Percentiles rank a stretch among this genome's conserved stretches.
phyloP scores from a whole-genome alignment of 2,797 vertebrate species.

The Nyctibius grandis region DNA sequence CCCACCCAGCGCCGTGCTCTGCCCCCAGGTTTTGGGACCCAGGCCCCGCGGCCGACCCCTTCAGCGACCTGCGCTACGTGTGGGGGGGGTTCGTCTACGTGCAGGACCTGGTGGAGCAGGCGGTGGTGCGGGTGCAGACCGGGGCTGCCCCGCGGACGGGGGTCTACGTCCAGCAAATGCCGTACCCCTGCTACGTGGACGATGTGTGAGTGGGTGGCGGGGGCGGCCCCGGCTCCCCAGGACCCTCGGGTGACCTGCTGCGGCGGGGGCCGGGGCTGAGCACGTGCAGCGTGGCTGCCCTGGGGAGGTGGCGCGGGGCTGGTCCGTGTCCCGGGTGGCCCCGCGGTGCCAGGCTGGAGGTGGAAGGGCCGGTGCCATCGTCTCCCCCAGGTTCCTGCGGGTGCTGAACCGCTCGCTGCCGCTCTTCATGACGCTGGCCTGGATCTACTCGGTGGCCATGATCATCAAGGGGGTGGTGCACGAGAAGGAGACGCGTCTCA shows the following conservation, averaged over 20 bases:
- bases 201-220: constrained; percentile 78
- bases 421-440: constrained; percentile 90
- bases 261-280: not conserved
- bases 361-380: not conserved
- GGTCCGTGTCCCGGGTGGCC: fast-evolving
- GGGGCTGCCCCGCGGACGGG: constrained; percentile 65
- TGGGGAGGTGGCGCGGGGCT: fast-evolving
- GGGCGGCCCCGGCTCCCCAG: fast-evolving
- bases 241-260: not conserved
- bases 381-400: constrained; percentile 82
- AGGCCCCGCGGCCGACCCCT: constrained; percentile 82
- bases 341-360: fast-evolving
- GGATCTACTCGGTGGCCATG: constrained; percentile 94
- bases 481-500: constrained; percentile 89
- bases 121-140: constrained; percentile 66
- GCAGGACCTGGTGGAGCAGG: constrained; percentile 87
- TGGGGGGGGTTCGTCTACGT: constrained; percentile 89
- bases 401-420: constrained; percentile 87
- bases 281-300: fast-evolving
- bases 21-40: constrained; percentile 88
- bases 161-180: constrained; percentile 92
- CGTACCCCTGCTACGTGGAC: constrained; percentile 89
- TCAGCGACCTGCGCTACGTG: constrained; percentile 85
- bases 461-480: constrained; percentile 90
- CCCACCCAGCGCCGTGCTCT: fast-evolving